Evolutionary conservation across 37 sponge, comb jelly and placozoan genomes (phyloP).

Genomic region (Beroe forskalii): DNA sequence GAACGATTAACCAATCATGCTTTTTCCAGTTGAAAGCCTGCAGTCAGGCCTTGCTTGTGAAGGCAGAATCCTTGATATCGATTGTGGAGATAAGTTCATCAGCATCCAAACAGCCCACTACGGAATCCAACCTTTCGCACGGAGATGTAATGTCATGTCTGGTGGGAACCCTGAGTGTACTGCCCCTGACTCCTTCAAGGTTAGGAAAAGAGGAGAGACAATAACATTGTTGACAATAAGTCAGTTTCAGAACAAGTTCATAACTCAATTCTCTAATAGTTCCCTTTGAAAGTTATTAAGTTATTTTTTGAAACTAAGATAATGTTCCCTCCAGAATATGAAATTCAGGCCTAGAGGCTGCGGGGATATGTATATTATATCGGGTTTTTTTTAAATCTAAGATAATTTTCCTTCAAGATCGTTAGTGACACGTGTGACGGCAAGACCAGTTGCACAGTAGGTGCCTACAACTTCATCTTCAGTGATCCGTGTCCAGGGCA

Average conservation of each 20-base stretch:
- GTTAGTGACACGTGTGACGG: not conserved
- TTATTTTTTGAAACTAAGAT: too few species aligned
- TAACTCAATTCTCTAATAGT: too few species aligned
- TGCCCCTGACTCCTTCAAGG: not conserved
- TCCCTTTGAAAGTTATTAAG: too few species aligned
- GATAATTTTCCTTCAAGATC: too few species aligned
- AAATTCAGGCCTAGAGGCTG: too few species aligned
- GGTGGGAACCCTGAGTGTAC: not conserved
- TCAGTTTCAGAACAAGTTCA: too few species aligned
- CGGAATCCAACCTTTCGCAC: not conserved
- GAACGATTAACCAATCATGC: too few species aligned
- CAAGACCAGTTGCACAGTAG: not conserved
- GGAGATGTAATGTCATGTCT: not conserved
- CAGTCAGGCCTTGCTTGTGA: not conserved
- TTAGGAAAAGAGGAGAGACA: too few species aligned
- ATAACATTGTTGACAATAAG: too few species aligned
- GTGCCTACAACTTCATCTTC: not conserved
- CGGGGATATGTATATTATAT: too few species aligned
- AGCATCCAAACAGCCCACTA: not conserved
- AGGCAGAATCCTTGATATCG: not conserved
- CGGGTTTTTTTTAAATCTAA: too few species aligned
- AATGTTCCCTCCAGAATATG: too few species aligned
- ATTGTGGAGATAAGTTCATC: not conserved
- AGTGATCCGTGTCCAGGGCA: not conserved
- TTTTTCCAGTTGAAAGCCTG: not conserved